Evolutionary conservation across 2,113 vertebrate genomes (phyloP).

Genomic region (Notarius lentiginosus): DNA sequence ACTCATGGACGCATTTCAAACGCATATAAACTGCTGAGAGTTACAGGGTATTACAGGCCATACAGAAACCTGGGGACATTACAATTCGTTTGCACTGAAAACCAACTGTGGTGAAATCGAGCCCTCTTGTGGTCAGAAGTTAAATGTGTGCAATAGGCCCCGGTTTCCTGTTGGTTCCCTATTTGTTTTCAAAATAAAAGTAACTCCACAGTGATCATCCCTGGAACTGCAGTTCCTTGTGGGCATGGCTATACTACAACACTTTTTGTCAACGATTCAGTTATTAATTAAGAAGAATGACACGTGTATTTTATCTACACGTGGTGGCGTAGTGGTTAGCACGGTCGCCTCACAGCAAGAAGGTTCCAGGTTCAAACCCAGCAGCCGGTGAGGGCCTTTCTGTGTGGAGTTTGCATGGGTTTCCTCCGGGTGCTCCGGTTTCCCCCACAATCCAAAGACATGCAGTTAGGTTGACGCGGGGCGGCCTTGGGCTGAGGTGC

Average conservation of each 20-base stretch:
- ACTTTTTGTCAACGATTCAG: not conserved
- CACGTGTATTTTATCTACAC: too few relatives aligned
- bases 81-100: not conserved
- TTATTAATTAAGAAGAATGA: not conserved
- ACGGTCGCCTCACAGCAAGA: too few relatives aligned
- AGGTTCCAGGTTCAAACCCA: too few relatives aligned
- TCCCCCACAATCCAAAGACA: too few relatives aligned
- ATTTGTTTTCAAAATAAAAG: not conserved
- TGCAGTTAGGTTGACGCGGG: too few relatives aligned
- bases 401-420: too few relatives aligned
- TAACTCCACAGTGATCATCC: not conserved
- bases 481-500: too few relatives aligned
- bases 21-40: not conserved
- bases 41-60: not conserved
- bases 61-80: not conserved
- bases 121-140: slow-evolving; percentile 15
- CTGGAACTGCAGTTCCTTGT: not conserved
- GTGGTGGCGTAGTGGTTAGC: too few relatives aligned
- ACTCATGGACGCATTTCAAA: not conserved
- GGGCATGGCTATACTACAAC: not conserved
- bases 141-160: not conserved
- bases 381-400: too few relatives aligned
- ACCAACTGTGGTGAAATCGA: not conserved
- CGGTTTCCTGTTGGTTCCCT: not conserved
- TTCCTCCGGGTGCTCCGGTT: too few relatives aligned